phyloP scores from a whole-genome alignment of 1,140 invertebrate species.

The Onthophagus taurus region DNA sequence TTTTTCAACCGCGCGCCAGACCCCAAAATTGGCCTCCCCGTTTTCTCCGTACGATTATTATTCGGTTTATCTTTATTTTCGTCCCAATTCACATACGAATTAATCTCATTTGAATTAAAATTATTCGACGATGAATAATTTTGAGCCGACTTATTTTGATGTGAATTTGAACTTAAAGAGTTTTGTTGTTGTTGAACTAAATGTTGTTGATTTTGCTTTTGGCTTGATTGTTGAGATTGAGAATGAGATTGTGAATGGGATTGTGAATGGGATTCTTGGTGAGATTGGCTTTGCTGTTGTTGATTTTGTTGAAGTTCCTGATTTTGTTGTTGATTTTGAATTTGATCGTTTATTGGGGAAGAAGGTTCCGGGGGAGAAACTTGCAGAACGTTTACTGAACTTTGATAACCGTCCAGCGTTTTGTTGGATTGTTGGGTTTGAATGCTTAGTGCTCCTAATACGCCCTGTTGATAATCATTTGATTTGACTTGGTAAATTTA shows the following conservation, averaged over 20 bases:
- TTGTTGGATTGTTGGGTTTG: conserved; percentile 24
- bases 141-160: no score
- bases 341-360: conserved; percentile 11
- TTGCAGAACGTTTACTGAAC: conserved; percentile 28
- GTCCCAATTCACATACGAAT: conserved; percentile 8
- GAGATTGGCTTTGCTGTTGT: conserved; percentile 5
- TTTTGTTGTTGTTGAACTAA: no score
- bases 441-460: conserved; percentile 20
- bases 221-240: no score
- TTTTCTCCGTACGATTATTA: conserved; percentile 10
- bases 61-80: conserved; percentile 4
- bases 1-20: conserved; percentile 17
- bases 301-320: conserved; percentile 5
- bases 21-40: conserved; percentile 22
- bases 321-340: neutral
- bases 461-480: no score
- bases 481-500: no score
- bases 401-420: conserved; percentile 25
- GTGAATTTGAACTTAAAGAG: no score
- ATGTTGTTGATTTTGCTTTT: no score
- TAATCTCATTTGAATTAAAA: neutral
- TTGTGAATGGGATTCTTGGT: conserved; percentile 10
- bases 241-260: neutral
- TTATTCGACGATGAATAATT: conserved; percentile 3
- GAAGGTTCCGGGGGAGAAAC: conserved; percentile 20